phyloP scores from a whole-genome alignment of 30 jellyfish, hydroid and myxozoan genomes.

The Aurelia sp. region DNA sequence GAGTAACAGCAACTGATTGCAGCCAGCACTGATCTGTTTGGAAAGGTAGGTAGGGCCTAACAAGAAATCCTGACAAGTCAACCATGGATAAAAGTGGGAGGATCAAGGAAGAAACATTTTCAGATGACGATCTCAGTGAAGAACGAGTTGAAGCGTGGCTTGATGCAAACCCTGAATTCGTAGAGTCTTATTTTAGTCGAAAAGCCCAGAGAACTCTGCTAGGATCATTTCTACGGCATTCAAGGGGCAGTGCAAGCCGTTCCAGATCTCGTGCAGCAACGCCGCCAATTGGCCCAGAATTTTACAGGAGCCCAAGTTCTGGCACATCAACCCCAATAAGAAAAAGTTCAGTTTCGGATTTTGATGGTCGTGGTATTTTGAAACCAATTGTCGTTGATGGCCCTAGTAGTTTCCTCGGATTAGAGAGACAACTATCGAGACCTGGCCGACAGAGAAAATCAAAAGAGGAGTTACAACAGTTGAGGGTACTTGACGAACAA shows the following conservation, averaged over 20 bases:
- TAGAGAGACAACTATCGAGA: constrained; percentile 85
- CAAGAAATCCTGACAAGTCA: constrained; percentile 3
- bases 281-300: constrained; percentile 73
- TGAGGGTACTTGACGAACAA: constrained; percentile 86
- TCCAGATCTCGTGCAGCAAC: constrained; percentile 88
- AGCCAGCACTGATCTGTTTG: too few species aligned
- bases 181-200: constrained; percentile 83
- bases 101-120: constrained; percentile 36
- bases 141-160: constrained; percentile 95
- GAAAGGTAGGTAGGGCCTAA: constrained; percentile 9
- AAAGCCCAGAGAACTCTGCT: constrained; percentile 82
- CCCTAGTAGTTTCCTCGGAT: constrained; percentile 84
- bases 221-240: constrained; percentile 77
- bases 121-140: constrained; percentile 58
- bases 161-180: constrained; percentile 92
- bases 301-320: constrained; percentile 64
- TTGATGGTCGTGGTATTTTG: constrained; percentile 77
- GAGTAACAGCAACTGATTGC: too few species aligned
- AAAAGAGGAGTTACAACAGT: constrained; percentile 86
- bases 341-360: constrained; percentile 86
- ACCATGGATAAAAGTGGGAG: constrained; percentile 45
- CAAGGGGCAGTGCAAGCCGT: constrained; percentile 56
- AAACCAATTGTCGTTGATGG: constrained; percentile 94
- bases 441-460: constrained; percentile 94
- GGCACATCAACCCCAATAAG: constrained; percentile 88